Conservation (phyloP, 2,888 invertebrate genomes). For the Drosophila neonasuta region DNA sequence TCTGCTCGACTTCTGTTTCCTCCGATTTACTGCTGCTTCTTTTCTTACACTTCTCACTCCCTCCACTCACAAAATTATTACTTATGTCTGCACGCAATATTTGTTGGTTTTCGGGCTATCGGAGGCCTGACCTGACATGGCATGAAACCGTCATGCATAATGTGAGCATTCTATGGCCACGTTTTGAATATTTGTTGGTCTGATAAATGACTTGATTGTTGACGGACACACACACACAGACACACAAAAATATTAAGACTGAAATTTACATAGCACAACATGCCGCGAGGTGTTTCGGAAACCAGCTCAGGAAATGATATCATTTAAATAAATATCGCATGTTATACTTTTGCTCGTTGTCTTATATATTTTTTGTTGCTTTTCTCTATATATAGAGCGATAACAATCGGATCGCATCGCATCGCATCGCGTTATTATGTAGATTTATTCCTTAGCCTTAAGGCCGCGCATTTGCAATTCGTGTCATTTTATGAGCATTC, state of each 20-base stretch:
- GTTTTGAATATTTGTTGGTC: slow-evolving; percentile 63
- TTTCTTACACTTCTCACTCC: slow-evolving; percentile 25
- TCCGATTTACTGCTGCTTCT: slow-evolving; percentile 11
- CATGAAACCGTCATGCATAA: slow-evolving; percentile 52
- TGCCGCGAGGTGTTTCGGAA: slow-evolving; percentile 54
- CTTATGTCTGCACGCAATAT: slow-evolving; percentile 70
- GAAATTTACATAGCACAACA: slow-evolving; percentile 61
- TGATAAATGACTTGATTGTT: slow-evolving; percentile 65
- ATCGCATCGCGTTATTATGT: slow-evolving; percentile 30
- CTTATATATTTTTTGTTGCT: neutral
- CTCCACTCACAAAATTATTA: slow-evolving; percentile 56
- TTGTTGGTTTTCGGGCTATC: slow-evolving; percentile 58
- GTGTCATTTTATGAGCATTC: slow-evolving; percentile 29
- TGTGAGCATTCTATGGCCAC: slow-evolving; percentile 43
- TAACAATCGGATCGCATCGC: slow-evolving; percentile 35
- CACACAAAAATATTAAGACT: slow-evolving; percentile 6
- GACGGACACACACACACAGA: slow-evolving; percentile 26
- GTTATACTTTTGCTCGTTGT: slow-evolving; percentile 18
- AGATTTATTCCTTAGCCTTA: slow-evolving; percentile 42
- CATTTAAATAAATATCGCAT: slow-evolving; percentile 67
- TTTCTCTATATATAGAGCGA: slow-evolving; percentile 40
- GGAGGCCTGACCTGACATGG: slow-evolving; percentile 32
- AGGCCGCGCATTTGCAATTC: slow-evolving; percentile 35
- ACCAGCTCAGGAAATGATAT: slow-evolving; percentile 62
- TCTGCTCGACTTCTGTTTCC: slow-evolving; percentile 62